Base-by-base conservation (phyloP, 1,140 invertebrate species). In the Bactericera cockerelli region DNA sequence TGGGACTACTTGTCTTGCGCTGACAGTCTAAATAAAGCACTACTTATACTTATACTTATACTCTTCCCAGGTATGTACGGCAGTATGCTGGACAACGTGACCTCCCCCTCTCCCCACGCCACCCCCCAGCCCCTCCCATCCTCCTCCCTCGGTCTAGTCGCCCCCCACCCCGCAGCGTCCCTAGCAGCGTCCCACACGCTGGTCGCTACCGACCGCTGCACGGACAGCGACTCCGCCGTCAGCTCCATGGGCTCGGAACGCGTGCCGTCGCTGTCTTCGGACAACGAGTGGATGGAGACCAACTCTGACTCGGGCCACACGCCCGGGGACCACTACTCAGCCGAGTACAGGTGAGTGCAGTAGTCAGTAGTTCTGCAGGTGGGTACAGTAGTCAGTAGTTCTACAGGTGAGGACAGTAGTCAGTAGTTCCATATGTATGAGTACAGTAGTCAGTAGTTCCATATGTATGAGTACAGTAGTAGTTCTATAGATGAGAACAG, bases 201-300 rank as follows among this genome's bases (percentile, higher is more conserved):
- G 14, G 13, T 49, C 21, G 36, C 16, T 22, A 6, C 42, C 19
- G 54, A 59, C 26, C 21, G 61, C 39, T 58, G 63, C 24, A 62
- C 63, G 2, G 67, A 68, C 49, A 66, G 74, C 2, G 89, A 92
- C 71, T 90, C 87, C 69, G 88, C 88, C 4, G 87, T 91, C 28
- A 90, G 87, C 61, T 91, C 88, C 1, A 90, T 93, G 87, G 88
- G 88, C 6, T 90, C 87, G 4, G 88, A 91, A 67, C 75, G 87
- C n/a, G 87, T 89, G 16, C 85, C 87, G 1, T 89, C 87, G 0
- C 73, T 89, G 1, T 89, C 86, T 10, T 89, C 86, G 6, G 88
- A 91, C 68, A 86, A 84, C 16, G 89, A 91, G 65, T 91, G 87
- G 88, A 87, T 87, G 70, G 89, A 91, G 67, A 80, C 79, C 28